Conservation (phyloP, 2,113 vertebrate genomes). For the Neolamprologus sp. region DNA sequence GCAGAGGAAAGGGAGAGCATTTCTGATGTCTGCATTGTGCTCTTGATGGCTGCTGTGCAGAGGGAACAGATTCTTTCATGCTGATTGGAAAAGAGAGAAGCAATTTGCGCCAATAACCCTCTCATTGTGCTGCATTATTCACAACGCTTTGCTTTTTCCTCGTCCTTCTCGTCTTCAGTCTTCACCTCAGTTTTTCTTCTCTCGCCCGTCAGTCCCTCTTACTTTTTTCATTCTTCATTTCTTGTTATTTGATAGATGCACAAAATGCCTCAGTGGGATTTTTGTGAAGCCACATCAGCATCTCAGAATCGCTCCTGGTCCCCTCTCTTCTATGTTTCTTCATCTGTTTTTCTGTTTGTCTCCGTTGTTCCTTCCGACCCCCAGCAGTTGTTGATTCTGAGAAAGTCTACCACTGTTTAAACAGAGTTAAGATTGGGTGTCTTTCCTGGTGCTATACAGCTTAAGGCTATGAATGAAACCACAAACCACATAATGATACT, state of each 20-base stretch:
- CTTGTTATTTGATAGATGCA: not conserved
- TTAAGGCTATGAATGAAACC: slow-evolving; percentile 45
- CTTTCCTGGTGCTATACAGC: slow-evolving; percentile 6
- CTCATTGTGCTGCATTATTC: not conserved
- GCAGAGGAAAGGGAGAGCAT: not conserved
- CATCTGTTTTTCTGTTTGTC: not conserved
- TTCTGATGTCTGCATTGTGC: not conserved
- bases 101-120: slow-evolving; percentile 17
- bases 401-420: slow-evolving; percentile 61
- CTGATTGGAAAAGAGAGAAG: slow-evolving; percentile 12
- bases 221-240: not conserved
- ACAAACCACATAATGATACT: slow-evolving; percentile 64
- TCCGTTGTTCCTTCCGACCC: not conserved
- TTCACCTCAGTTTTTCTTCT: not conserved
- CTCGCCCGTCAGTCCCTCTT: not conserved
- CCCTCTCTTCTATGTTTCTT: not conserved
- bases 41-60: not conserved
- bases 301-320: not conserved
- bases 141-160: not conserved
- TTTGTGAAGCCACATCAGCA: not conserved
- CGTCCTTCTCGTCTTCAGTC: not conserved
- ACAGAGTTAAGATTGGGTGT: slow-evolving; percentile 19
- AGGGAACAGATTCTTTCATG: not conserved
- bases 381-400: slow-evolving; percentile 3
- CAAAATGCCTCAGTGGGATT: not conserved